phyloP scores from a whole-genome alignment of 1,140 invertebrate genomes.

The Fopius arisanus region DNA sequence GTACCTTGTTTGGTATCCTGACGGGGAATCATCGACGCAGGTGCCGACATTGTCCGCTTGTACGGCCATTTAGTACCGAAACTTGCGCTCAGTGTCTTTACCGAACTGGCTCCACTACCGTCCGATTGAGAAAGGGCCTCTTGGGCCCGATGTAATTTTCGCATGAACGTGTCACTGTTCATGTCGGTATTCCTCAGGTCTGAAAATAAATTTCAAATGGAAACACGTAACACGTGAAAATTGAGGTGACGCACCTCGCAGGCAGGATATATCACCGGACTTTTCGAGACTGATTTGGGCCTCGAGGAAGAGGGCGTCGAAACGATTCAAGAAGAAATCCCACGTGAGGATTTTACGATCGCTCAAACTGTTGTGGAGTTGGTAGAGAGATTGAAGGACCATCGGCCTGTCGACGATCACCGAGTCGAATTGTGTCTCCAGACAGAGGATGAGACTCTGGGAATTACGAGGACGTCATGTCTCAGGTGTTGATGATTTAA shows the following conservation, averaged over 20 bases:
- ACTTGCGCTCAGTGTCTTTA: slow-evolving; percentile 88
- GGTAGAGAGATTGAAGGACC: slow-evolving; percentile 95
- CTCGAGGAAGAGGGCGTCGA: slow-evolving; percentile 95
- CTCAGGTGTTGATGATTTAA: neutral
- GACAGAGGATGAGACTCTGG: slow-evolving; percentile 83
- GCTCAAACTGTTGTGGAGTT: slow-evolving; percentile 91
- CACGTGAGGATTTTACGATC: slow-evolving; percentile 91
- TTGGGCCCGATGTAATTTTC: slow-evolving; percentile 88
- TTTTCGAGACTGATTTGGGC: slow-evolving; percentile 91
- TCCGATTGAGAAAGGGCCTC: slow-evolving; percentile 83
- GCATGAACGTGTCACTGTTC: slow-evolving; percentile 86
- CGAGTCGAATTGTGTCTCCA: slow-evolving; percentile 92
- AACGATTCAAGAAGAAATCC: slow-evolving; percentile 98
- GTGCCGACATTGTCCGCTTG: slow-evolving; percentile 91
- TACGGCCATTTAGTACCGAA: slow-evolving; percentile 95
- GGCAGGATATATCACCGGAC: slow-evolving; percentile 79
- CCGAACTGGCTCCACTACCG: slow-evolving; percentile 67
- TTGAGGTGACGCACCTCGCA: slow-evolving; percentile 81
- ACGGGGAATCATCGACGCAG: slow-evolving; percentile 80
- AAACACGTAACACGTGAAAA: no score
- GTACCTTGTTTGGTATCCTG: slow-evolving; percentile 81
- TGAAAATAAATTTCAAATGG: slow-evolving; percentile 59
- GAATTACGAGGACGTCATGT: slow-evolving; percentile 40
- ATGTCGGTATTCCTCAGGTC: slow-evolving; percentile 91
- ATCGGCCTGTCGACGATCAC: slow-evolving; percentile 96